These are phyloP conservation scores for Mamestra configurata DNA, from an alignment of 1,140 invertebrate species.

Conservation along the genomic window DNA sequence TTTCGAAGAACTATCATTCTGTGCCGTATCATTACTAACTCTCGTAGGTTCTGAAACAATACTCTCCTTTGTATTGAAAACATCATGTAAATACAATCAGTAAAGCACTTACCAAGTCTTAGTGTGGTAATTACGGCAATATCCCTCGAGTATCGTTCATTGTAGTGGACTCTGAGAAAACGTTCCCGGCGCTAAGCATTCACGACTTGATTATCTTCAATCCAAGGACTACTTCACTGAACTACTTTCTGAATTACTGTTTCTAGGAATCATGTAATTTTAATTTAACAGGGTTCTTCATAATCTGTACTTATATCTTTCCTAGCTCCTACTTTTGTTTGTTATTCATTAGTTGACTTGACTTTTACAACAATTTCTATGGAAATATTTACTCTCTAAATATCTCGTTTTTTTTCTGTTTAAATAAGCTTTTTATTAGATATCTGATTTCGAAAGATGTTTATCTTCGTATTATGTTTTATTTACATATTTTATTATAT, in stretches of 20 bases:
- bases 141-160: conserved; percentile 13
- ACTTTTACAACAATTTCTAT: background rate
- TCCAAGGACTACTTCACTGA: background rate
- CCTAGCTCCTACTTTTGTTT: background rate
- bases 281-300: background rate
- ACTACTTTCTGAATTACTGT: background rate
- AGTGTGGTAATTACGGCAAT: conserved; percentile 11
- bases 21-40: background rate
- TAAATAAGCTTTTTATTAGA: background rate
- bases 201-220: background rate
- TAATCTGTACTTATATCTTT: background rate
- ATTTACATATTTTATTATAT: conserved; percentile 1
- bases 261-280: background rate
- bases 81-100: background rate
- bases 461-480: background rate
- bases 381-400: background rate
- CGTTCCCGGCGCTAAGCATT: background rate
- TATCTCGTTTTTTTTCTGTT: background rate
- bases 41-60: too few relatives aligned
- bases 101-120: conserved; percentile 29
- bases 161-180: background rate
- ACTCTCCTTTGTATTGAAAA: background rate
- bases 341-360: background rate
- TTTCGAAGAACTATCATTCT: background rate
- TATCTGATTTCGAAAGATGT: background rate